These are phyloP conservation scores for Hydriomena furcata DNA, from an alignment of 2,888 invertebrate genomes.

Conservation along the genomic window DNA sequence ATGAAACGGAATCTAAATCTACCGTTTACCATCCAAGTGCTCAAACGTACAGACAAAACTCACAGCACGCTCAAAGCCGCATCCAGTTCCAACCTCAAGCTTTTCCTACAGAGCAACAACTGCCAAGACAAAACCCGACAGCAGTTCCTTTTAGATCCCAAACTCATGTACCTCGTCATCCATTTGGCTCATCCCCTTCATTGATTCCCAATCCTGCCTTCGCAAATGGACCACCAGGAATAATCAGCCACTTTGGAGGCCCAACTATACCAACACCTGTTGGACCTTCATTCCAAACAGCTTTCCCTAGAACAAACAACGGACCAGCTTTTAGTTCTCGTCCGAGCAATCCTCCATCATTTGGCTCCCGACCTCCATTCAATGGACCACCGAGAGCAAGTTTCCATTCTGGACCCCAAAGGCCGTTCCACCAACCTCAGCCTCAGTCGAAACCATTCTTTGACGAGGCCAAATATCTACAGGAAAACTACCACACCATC, in stretches of 20 bases:
- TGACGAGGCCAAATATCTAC: conserved; percentile 78
- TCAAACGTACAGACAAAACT: conserved; percentile 55
- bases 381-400: conserved; percentile 68
- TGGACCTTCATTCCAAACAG: conserved; percentile 56
- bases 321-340: conserved; percentile 60
- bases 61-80: conserved; percentile 69
- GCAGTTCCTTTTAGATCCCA: conserved; percentile 67
- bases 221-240: conserved; percentile 57
- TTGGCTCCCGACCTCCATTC: conserved; percentile 63
- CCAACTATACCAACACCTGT: conserved; percentile 64
- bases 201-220: conserved; percentile 57
- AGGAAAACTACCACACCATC: conserved; percentile 81
- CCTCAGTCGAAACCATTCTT: conserved; percentile 68
- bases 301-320: conserved; percentile 62
- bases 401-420: conserved; percentile 80
- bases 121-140: conserved; percentile 72
- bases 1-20: conserved; percentile 52
- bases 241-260: conserved; percentile 53
- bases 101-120: conserved; percentile 68
- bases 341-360: conserved; percentile 56
- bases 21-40: conserved; percentile 46
- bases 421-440: conserved; percentile 75
- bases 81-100: conserved; percentile 76
- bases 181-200: conserved; percentile 61
- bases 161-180: conserved; percentile 54